Evolutionary conservation across 2,113 vertebrate genomes (phyloP), one percentile per base, ranked within the genome.

Genomic region (Lasiurus cinereus): DNA sequence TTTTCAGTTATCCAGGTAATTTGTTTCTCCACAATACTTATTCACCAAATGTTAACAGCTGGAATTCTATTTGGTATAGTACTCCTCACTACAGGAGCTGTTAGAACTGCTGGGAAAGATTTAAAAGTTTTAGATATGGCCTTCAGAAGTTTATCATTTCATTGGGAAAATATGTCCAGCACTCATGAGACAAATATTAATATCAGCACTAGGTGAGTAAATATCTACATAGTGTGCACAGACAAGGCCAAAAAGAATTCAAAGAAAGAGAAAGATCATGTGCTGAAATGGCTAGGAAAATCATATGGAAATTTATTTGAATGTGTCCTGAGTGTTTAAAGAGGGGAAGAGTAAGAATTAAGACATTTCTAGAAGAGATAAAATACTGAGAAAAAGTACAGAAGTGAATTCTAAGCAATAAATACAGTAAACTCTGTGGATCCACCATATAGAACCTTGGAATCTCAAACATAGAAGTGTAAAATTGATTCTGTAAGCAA

Each of bases 21-120:
- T n/a, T 90, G 46, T 70, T 94, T 91, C 59, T 78, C 33, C 19
- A 90, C 69, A 54, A 74, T 83, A 91, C 39, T 91, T 74, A 62
- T 15, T 74, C 18, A 59, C 16, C 54, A 56, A 90, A 89, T 62
- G 86, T 69, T 54, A 95, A 86, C 19, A 87, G 69, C 24, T 88
- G 10, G 10, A 67, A 48, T 93, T 90, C 54, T 69, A 67, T 79
- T 33, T 77, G 52, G 21, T 48, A 59, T 18, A 62, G 29, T 43
- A n/a, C n/a, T 24, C 50, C 9, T 82, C 15, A 74, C 27, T 72
- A 48, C 1, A 72, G 16, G 24, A 64, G 2, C 19, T 56, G 2
- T 72, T 83, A 91, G 83, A 83, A 82, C 52, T 93, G 3, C 70
- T 91, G 31, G 15, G 50, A 92, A 85, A 94, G 39, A 83, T 27